These are phyloP conservation scores for Hydrozoanthus tunicans DNA, from an alignment of 64 coral and sea anemone genomes.

Conservation along the genomic window DNA sequence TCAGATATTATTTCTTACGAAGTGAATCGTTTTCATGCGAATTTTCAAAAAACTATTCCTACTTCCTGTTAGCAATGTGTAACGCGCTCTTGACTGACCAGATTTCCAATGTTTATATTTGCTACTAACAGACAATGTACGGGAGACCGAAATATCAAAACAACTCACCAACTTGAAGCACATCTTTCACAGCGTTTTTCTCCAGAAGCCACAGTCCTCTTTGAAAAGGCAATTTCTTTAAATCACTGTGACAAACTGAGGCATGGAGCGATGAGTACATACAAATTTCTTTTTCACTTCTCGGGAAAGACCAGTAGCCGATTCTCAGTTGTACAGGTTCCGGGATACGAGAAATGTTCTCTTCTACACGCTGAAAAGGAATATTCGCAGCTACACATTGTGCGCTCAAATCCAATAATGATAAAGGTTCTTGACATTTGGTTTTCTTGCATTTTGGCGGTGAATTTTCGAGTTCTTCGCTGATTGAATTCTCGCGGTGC, in stretches of 20 bases:
- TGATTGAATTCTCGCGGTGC: constrained; percentile 52
- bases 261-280: constrained; percentile 94
- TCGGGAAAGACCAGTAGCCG: constrained; percentile 97
- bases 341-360: constrained; percentile 81
- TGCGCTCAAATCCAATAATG: constrained; percentile 84
- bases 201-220: constrained; percentile 89
- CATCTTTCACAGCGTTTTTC: constrained; percentile 87
- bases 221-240: constrained; percentile 88
- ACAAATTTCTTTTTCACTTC: constrained; percentile 93
- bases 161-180: constrained; percentile 98
- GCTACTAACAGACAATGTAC: constrained; percentile 1
- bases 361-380: constrained; percentile 94
- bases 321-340: constrained; percentile 96
- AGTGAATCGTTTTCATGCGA: not conserved
- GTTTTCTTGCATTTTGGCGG: constrained; percentile 66
- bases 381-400: constrained; percentile 87
- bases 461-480: constrained; percentile 63
- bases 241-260: constrained; percentile 70
- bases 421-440: constrained; percentile 66
- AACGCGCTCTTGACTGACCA: constrained; percentile 31
- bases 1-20: constrained; percentile 13
- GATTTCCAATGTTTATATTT: constrained; percentile 62
- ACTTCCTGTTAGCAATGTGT: constrained; percentile 54
- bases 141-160: constrained; percentile 57
- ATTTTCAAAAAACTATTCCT: constrained; percentile 1